A percentile compares a stretch with the other conserved stretches of the same genome.
Conservation (phyloP, 1,140 invertebrate species). For the Drosophila insularis region DNA sequence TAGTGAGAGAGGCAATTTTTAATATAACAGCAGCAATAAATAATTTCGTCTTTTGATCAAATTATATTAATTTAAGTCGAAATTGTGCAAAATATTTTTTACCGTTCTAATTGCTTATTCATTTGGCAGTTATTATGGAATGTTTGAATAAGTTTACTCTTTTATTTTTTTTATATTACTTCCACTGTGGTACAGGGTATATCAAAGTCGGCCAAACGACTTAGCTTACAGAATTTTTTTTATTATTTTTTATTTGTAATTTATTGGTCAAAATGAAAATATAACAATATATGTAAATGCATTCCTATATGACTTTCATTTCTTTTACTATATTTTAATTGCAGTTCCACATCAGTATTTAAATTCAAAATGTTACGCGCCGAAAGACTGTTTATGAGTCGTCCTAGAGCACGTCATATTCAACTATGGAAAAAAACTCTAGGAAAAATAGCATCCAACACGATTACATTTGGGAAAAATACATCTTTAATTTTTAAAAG, state of each 20-base stretch:
- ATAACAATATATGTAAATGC: background rate
- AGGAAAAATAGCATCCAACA: too few relatives aligned
- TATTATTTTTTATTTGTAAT: conserved; percentile 4
- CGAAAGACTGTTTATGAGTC: too few relatives aligned
- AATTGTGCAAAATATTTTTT: background rate
- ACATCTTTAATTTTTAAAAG: too few relatives aligned
- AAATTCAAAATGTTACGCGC: too few relatives aligned
- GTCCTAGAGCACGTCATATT: too few relatives aligned
- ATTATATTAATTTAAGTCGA: background rate
- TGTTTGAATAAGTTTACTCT: background rate
- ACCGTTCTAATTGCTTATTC: background rate
- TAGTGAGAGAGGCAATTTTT: background rate
- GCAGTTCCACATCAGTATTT: too few relatives aligned
- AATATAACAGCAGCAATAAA: too few relatives aligned
- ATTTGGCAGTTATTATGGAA: background rate
- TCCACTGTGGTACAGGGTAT: background rate
- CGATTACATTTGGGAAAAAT: too few relatives aligned
- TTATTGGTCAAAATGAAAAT: conserved; percentile 6
- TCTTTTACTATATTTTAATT: too few relatives aligned
- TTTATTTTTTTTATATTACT: background rate
- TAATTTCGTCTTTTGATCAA: background rate
- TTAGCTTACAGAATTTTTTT: background rate
- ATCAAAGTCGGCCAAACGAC: background rate
- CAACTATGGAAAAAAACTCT: too few relatives aligned
- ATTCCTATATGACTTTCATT: background rate